These are phyloP conservation scores for Cyprinodon brontotheroides DNA, from an alignment of 2,113 vertebrate genomes.

Conservation along the genomic window DNA sequence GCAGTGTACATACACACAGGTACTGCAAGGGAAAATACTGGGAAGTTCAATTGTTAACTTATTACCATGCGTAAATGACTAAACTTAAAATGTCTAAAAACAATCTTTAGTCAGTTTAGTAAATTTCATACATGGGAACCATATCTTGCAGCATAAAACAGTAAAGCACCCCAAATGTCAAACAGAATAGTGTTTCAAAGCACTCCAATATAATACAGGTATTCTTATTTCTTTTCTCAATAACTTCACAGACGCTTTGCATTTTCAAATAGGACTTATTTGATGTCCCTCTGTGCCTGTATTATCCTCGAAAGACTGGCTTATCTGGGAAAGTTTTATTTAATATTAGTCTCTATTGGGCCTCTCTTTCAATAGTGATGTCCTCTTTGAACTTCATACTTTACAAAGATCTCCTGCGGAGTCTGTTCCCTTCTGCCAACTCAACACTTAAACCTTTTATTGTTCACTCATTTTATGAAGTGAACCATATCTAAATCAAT, in stretches of 20 bases:
- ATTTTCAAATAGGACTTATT: background rate
- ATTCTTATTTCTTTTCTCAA: background rate
- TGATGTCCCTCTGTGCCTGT: background rate
- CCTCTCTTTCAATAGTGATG: background rate
- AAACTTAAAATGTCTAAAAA: background rate
- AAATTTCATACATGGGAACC: too few species aligned
- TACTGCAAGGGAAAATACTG: background rate
- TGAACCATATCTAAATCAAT: background rate
- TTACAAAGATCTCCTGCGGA: background rate
- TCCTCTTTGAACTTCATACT: background rate
- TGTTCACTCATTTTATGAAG: background rate
- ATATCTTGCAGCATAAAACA: too few species aligned
- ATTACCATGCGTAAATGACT: background rate
- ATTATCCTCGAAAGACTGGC: background rate
- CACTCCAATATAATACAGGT: background rate
- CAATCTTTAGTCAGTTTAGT: too few species aligned
- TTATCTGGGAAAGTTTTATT: background rate
- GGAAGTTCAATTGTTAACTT: background rate
- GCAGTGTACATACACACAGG: background rate
- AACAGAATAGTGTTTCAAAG: too few species aligned
- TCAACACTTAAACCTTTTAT: background rate
- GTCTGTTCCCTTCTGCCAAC: background rate
- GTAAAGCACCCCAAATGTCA: too few species aligned
- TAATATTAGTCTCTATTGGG: background rate
- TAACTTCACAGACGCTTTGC: background rate